phyloP scores from a whole-genome alignment of 2,797 vertebrate species.

The Siniperca undulata region DNA sequence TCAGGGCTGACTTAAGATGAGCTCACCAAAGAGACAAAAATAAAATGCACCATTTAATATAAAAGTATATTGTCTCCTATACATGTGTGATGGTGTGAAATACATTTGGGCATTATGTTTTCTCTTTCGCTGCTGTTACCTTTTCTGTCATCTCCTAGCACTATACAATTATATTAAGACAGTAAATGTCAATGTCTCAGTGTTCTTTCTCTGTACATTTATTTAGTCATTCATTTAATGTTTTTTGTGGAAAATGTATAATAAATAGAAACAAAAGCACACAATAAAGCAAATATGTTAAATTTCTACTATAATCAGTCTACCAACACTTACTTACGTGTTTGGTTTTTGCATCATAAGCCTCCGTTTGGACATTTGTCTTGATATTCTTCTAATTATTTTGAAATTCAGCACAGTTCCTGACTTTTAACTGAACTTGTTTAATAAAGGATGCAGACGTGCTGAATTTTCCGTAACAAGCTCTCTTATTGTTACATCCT shows the following conservation, averaged over 20 bases:
- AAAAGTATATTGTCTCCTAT: background rate
- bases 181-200: background rate
- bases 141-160: background rate
- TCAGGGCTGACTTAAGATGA: background rate
- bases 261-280: background rate
- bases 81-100: background rate
- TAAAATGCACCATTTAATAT: background rate
- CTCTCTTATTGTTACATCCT: constrained; percentile 4
- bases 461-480: constrained; percentile 10
- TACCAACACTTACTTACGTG: background rate
- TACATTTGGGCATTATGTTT: background rate
- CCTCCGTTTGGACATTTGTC: background rate
- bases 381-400: background rate
- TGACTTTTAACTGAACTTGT: background rate
- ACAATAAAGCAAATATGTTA: background rate
- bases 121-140: background rate
- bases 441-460: background rate
- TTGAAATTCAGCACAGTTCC: background rate
- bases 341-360: background rate
- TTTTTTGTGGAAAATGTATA: background rate
- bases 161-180: too few species aligned
- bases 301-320: background rate
- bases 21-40: background rate
- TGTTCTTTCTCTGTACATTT: background rate
- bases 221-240: background rate